Conservation (phyloP, 1,140 invertebrate species). For the Tribolium castaneum region DNA sequence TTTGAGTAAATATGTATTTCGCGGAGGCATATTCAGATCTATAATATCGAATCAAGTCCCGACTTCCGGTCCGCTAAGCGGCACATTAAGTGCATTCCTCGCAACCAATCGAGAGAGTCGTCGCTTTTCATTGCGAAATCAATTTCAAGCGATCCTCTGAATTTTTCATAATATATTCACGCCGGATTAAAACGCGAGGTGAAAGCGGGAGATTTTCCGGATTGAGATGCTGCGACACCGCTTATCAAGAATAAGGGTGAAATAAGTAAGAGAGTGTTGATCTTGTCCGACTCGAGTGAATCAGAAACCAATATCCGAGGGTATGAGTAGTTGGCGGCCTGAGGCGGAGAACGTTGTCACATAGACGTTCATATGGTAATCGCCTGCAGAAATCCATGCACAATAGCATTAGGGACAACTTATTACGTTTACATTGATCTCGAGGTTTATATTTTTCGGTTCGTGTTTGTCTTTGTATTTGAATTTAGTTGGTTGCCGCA, state of each 20-base stretch:
- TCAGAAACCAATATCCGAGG: slow-evolving; percentile 63
- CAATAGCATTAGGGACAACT: slow-evolving; percentile 64
- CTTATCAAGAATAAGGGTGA: slow-evolving; percentile 49
- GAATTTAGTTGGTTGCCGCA: slow-evolving; percentile 60
- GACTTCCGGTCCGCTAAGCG: slow-evolving; percentile 19
- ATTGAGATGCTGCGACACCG: slow-evolving; percentile 20
- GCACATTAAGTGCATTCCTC: slow-evolving; percentile 7
- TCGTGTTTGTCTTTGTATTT: slow-evolving; percentile 62
- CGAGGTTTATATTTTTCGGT: slow-evolving; percentile 63
- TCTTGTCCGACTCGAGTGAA: slow-evolving; percentile 63
- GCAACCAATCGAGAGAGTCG: slow-evolving; percentile 1
- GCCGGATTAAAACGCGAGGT: not conserved
- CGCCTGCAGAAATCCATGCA: slow-evolving; percentile 63
- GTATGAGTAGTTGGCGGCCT: slow-evolving; percentile 55
- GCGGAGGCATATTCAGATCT: slow-evolving; percentile 34
- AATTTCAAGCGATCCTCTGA: not conserved
- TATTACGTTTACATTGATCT: slow-evolving; percentile 66
- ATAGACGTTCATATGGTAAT: slow-evolving; percentile 62
- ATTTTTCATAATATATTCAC: slow-evolving; percentile 11
- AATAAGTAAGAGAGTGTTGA: slow-evolving; percentile 59
- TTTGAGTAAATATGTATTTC: not conserved
- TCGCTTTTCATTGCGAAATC: slow-evolving; percentile 2
- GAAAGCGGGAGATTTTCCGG: not conserved
- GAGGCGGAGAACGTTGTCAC: slow-evolving; percentile 43
- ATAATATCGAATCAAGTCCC: slow-evolving; percentile 35